Evolutionary conservation across 2,888 invertebrate genomes (phyloP).

Genomic region (Tenthredo distinguenda): DNA sequence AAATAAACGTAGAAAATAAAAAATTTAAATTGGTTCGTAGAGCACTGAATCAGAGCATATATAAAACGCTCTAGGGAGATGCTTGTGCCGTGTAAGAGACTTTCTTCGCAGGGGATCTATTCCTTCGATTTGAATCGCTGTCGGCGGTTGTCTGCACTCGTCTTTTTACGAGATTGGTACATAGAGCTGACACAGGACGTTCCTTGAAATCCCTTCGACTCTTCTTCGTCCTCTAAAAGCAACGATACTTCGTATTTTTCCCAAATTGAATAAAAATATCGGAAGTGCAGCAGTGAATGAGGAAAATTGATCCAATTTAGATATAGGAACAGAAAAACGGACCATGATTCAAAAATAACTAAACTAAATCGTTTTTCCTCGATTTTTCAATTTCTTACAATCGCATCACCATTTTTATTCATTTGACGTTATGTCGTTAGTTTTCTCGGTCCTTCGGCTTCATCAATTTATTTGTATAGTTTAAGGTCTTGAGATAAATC

Average conservation of each 20-base stretch:
- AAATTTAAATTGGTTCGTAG: constrained; percentile 27
- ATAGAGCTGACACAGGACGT: not conserved
- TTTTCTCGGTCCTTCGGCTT: not conserved
- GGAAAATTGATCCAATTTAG: not conserved
- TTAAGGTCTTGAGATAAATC: not conserved
- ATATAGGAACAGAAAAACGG: not conserved
- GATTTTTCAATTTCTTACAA: too few species aligned
- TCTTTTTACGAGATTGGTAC: not conserved
- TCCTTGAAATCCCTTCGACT: not conserved
- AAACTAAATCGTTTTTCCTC: too few species aligned
- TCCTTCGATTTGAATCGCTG: not conserved
- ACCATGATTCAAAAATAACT: too few species aligned
- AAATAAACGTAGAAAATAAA: not conserved
- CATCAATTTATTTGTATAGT: not conserved
- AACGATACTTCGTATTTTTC: not conserved
- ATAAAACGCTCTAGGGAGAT: not conserved
- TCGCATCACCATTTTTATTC: too few species aligned
- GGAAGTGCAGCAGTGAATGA: not conserved
- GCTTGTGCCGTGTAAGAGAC: not conserved
- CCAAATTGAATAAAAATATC: not conserved
- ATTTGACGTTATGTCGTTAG: not conserved
- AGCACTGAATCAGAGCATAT: not conserved
- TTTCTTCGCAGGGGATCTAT: not conserved
- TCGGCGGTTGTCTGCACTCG: not conserved
- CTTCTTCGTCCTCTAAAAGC: not conserved